Conservation (phyloP, 2,888 invertebrate species). For the Spicauda simplicius region DNA sequence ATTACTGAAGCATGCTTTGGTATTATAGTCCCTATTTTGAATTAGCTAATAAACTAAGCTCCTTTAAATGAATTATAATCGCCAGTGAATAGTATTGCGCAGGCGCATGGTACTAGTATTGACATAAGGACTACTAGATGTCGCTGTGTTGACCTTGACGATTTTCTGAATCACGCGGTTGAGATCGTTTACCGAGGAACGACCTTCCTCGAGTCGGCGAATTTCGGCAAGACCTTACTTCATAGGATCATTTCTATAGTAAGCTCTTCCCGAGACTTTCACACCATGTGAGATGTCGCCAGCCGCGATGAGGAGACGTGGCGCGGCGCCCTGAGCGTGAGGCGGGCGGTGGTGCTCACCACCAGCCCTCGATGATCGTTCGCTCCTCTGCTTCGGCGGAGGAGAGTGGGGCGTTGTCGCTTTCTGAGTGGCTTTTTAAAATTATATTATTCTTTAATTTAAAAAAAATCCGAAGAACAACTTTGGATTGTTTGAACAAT, state of each 20-base stretch:
- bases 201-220: background rate
- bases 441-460: no score
- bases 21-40: no score
- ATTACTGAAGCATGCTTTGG: no score
- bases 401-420: constrained; percentile 51
- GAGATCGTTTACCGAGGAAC: constrained; percentile 41
- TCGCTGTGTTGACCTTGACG: background rate
- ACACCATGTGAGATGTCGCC: constrained; percentile 50
- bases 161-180: constrained; percentile 3
- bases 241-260: constrained; percentile 57
- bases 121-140: background rate
- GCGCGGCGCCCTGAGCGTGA: constrained; percentile 52
- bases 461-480: no score
- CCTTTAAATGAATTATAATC: no score
- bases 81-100: background rate
- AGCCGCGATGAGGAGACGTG: constrained; percentile 55
- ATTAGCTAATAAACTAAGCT: no score
- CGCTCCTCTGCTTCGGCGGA: constrained; percentile 40
- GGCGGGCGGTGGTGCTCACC: constrained; percentile 46
- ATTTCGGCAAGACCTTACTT: constrained; percentile 18
- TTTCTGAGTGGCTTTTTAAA: constrained; percentile 47
- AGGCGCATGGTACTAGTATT: background rate
- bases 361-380: constrained; percentile 58
- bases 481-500: no score
- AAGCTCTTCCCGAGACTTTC: constrained; percentile 55